These are phyloP conservation scores for Heterodera filipjevi DNA, from an alignment of 2,888 invertebrate species.

Conservation along the genomic window DNA sequence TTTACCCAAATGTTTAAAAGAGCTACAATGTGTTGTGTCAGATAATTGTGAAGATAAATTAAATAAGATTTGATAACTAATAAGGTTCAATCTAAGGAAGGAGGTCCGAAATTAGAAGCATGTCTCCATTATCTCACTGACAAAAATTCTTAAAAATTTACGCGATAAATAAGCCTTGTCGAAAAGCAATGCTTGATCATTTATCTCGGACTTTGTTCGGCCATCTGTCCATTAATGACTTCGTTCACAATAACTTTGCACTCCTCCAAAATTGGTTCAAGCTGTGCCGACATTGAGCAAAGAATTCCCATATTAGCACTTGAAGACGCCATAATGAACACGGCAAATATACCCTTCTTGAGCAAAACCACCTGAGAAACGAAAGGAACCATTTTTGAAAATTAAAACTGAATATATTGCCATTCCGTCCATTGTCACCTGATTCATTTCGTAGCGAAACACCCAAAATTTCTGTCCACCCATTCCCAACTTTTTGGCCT, in stretches of 20 bases:
- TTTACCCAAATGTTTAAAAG: too few species aligned
- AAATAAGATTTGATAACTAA: too few species aligned
- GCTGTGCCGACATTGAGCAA: constrained; percentile 33
- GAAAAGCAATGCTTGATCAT: not conserved
- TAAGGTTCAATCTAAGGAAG: too few species aligned
- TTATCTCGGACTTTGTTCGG: constrained; percentile 10
- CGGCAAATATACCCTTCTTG: constrained; percentile 37
- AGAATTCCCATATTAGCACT: constrained; percentile 44
- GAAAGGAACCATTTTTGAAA: too few species aligned
- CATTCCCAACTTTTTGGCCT: constrained; percentile 43
- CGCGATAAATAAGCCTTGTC: not conserved
- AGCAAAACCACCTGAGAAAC: constrained; percentile 23
- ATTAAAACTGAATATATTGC: not conserved
- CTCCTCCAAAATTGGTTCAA: constrained; percentile 41
- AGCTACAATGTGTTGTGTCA: too few species aligned
- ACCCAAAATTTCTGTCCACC: constrained; percentile 45
- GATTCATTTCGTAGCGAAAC: constrained; percentile 43
- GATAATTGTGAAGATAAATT: too few species aligned
- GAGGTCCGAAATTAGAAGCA: not conserved
- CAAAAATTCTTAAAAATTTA: constrained; percentile 1
- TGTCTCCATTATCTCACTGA: not conserved
- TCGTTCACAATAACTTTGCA: constrained; percentile 39
- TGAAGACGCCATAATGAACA: constrained; percentile 44
- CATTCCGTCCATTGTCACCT: too few species aligned
- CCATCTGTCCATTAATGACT: constrained; percentile 17